These are phyloP conservation scores for Copidosoma aretas DNA, from an alignment of 2,888 invertebrate species.

Conservation along the genomic window DNA sequence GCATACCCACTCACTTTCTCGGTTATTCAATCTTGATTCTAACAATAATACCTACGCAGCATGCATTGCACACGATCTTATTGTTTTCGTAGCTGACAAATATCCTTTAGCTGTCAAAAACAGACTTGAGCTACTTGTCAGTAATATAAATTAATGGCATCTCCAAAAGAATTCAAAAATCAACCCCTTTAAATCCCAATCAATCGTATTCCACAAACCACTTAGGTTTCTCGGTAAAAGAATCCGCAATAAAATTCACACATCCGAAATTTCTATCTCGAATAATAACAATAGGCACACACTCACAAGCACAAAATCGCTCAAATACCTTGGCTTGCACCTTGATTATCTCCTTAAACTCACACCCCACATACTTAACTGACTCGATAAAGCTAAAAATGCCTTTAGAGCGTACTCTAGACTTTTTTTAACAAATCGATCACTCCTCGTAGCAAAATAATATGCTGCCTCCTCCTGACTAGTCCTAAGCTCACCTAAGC, in stretches of 20 bases:
- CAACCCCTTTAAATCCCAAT: background rate
- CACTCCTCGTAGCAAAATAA: constrained; percentile 10
- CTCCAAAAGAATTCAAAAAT: background rate
- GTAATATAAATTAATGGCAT: background rate
- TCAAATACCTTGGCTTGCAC: constrained; percentile 16
- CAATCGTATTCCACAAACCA: background rate
- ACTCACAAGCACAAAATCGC: background rate
- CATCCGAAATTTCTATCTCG: background rate
- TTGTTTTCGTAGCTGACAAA: background rate
- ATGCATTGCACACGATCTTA: no score
- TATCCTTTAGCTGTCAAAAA: background rate
- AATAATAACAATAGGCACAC: background rate
- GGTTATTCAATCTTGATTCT: no score
- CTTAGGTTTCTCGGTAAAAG: constrained; percentile 21
- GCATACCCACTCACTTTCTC: no score
- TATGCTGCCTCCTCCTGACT: constrained; percentile 24
- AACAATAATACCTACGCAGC: no score
- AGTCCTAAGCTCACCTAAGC: constrained; percentile 28
- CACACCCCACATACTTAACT: background rate
- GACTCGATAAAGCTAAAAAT: constrained; percentile 14
- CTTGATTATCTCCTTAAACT: constrained; percentile 12
- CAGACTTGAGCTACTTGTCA: background rate
- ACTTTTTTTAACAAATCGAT: constrained; percentile 35
- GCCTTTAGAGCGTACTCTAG: constrained; percentile 1
- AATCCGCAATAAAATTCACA: background rate